A percentile compares a stretch with the other conserved stretches of the same genome.
Evolutionary conservation across 1,140 invertebrate species (phyloP).

Genomic region (Procambarus virginalis): DNA sequence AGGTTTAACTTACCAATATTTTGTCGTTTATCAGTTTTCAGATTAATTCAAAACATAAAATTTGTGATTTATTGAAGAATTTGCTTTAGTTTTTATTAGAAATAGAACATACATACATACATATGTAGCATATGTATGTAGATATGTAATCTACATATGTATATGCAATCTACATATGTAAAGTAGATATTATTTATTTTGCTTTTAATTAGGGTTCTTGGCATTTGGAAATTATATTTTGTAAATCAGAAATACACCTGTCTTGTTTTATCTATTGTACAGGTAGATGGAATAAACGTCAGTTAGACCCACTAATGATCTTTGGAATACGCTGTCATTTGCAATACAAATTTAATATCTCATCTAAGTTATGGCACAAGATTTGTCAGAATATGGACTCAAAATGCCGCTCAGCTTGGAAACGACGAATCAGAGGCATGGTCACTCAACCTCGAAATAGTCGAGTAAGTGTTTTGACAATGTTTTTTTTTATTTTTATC

Average conservation of each 20-base stretch:
- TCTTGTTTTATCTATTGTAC: background rate
- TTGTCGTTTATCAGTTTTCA: too few species aligned
- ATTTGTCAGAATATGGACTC: slow-evolving; percentile 79
- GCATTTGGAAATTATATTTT: background rate
- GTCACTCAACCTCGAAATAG: slow-evolving; percentile 29
- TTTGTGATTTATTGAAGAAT: too few species aligned
- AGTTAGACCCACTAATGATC: slow-evolving; percentile 78
- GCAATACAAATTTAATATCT: slow-evolving; percentile 76
- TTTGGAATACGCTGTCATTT: slow-evolving; percentile 78
- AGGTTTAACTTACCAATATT: too few species aligned
- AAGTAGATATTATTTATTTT: background rate
- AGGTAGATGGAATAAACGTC: slow-evolving; percentile 74
- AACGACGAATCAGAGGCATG: slow-evolving; percentile 59
- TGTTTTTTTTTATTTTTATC: background rate
- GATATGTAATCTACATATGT: too few species aligned
- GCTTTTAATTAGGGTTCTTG: background rate
- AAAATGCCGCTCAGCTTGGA: slow-evolving; percentile 77
- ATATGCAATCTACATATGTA: too few species aligned
- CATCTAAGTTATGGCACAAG: slow-evolving; percentile 77
- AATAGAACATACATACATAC: too few species aligned
- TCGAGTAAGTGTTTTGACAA: background rate
- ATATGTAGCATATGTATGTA: too few species aligned
- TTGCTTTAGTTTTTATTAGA: too few species aligned
- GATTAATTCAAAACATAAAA: too few species aligned
- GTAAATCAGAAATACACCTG: background rate